A percentile compares a stretch with the other conserved stretches of the same genome.
phyloP scores from a whole-genome alignment of 2,113 vertebrate genomes.

The Pogona vitticeps region DNA sequence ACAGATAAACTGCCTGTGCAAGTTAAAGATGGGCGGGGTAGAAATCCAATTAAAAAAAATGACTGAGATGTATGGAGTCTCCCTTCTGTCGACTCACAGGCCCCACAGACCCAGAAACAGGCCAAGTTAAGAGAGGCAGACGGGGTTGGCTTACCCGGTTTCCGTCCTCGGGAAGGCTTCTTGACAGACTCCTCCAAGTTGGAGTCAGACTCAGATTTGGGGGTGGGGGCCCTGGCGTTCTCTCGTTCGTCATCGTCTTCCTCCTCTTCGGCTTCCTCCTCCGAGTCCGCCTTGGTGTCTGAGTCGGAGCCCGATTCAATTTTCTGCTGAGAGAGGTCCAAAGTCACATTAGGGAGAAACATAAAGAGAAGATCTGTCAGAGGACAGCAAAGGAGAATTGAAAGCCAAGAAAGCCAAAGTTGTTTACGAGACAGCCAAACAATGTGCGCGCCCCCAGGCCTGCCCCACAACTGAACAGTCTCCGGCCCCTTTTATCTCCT shows the following conservation, averaged over 20 bases:
- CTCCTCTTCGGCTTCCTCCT: conserved; percentile 75
- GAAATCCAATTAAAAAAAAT: no score
- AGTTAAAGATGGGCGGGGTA: no score
- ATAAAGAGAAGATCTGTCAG: no score
- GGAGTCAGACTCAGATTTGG: conserved; percentile 71
- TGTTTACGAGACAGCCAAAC: no score
- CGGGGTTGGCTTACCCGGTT: conserved; percentile 80
- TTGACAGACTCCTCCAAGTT: conserved; percentile 88
- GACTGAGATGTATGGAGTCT: neutral
- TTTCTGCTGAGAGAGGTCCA: conserved; percentile 72
- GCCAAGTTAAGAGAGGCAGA: neutral
- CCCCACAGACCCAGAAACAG: neutral
- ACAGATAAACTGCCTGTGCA: no score
- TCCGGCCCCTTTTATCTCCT: neutral
- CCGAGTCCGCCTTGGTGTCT: conserved; percentile 80
- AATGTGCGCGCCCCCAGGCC: no score
- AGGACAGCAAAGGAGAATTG: no score
- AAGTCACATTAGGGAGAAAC: no score
- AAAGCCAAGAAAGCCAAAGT: no score
- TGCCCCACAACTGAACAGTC: neutral
- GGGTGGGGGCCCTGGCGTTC: conserved; percentile 74
- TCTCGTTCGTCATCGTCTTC: conserved; percentile 72
- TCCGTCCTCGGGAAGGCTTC: conserved; percentile 83
- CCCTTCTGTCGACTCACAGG: neutral
- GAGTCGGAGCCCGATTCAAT: conserved; percentile 84